These are phyloP conservation scores for Cottus gobio DNA, from an alignment of 2,113 vertebrate species.

Conservation along the genomic window DNA sequence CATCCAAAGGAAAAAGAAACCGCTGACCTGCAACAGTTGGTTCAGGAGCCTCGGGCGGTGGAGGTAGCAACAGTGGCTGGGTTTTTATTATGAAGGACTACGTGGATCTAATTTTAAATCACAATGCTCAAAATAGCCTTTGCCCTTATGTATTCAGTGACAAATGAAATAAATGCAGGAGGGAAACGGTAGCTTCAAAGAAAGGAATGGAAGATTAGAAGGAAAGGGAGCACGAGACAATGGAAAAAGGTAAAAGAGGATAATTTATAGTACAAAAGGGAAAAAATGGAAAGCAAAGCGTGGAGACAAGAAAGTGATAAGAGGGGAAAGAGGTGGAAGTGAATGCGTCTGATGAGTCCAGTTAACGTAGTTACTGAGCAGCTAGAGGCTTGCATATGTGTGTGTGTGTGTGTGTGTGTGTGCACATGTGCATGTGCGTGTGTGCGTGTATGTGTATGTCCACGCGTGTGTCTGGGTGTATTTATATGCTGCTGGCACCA, in stretches of 20 bases:
- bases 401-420: constrained; percentile 44
- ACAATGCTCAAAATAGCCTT: constrained; percentile 37
- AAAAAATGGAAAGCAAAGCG: not conserved
- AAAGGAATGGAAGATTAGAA: constrained; percentile 28
- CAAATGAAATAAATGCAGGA: constrained; percentile 20
- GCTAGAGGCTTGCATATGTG: constrained; percentile 10
- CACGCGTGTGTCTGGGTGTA: constrained; percentile 55
- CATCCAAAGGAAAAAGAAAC: not conserved
- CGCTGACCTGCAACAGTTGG: not conserved
- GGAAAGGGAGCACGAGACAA: constrained; percentile 8
- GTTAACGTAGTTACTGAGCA: constrained; percentile 41
- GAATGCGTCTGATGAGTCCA: constrained; percentile 47
- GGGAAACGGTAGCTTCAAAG: constrained; percentile 9
- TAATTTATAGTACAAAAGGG: not conserved
- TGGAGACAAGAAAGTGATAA: not conserved
- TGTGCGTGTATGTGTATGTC: constrained; percentile 24
- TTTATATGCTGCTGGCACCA: constrained; percentile 79
- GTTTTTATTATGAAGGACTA: constrained; percentile 3
- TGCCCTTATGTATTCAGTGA: constrained; percentile 23
- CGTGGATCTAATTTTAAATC: constrained; percentile 23
- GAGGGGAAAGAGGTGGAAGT: constrained; percentile 17
- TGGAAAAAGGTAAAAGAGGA: not conserved
- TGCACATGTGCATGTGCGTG: constrained; percentile 29
- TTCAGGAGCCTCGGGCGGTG: not conserved
- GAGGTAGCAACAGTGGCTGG: not conserved